Evolutionary conservation across 1,140 invertebrate species (phyloP).

Genomic region (Panagrolaimus sp.): DNA sequence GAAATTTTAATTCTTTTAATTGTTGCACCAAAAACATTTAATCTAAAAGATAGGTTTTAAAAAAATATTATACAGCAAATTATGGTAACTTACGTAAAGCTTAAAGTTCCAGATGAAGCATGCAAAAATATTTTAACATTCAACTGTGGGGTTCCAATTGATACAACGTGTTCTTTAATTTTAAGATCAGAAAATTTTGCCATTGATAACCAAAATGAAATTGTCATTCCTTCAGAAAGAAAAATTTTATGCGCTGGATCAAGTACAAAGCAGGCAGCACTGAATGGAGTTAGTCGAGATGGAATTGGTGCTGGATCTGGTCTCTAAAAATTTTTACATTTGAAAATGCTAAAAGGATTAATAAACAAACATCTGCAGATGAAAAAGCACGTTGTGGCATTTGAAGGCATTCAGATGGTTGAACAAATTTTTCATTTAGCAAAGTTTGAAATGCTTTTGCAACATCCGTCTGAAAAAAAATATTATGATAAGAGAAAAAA

Average conservation of each 20-base stretch:
- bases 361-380: background rate
- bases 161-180: background rate
- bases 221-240: conserved; percentile 12
- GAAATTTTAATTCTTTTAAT: background rate
- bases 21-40: background rate
- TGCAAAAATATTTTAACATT: background rate
- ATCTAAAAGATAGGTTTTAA: background rate
- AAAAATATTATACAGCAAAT: background rate
- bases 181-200: background rate
- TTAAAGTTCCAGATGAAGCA: background rate
- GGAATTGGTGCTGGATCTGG: background rate
- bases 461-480: background rate
- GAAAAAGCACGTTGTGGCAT: background rate
- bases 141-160: background rate
- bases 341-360: too few species aligned
- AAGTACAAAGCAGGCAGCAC: background rate
- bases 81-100: background rate
- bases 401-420: background rate
- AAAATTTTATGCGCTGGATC: conserved; percentile 20
- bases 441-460: background rate
- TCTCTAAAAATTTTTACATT: background rate
- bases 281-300: background rate
- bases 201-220: conserved; percentile 23
- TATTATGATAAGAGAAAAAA: too few species aligned
- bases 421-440: background rate